Evolutionary conservation across 2,113 vertebrate genomes (phyloP), one percentile per base, ranked within the genome.

Genomic region (Xiphophorus hellerii): DNA sequence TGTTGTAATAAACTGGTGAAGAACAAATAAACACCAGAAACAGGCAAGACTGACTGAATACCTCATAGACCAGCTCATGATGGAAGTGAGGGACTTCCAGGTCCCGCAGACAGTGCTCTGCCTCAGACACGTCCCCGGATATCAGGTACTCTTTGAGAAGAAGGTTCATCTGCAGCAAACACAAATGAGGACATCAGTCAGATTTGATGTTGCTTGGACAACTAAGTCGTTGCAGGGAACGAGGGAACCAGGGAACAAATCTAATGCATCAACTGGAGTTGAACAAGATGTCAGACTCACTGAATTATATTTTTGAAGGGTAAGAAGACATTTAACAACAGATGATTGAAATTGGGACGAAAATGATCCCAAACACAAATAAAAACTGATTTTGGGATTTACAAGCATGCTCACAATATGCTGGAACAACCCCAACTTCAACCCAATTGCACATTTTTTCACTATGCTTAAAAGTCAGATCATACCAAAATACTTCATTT

Each of bases 11-110:
- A 48, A 48, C 5, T 15, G 14, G 44, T 48, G 17, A 20, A 48
- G 44, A 48, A 48, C 5, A 17, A 60, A 31, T 14, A 31, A 17
- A 15, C 22, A 10, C 44, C 44, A 48, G 44, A 48, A 48, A 48
- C 17, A 5, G 17, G 7, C 20, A 3, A 14, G 17, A 11, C 22
- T 5, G 30, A 4, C 20, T 15, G 1, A 13, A 42, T 89, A 96
- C 96, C 96, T 97, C 96, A 3, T 96, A 97, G 66, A 96, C 95
- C 10, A 97, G 94, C 85, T 97, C 96, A n/a, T 97, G 96, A 89
- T 97, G 95, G 85, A 97, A 97, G 87, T 97, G 96, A 11, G 96
- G 96, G 20, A 97, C 96, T 77, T 97, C 96, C 22, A 97, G 90
- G 72, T 96, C 95, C 25, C 94, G 85, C 74, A 97, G 93, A 68